Percentiles rank a stretch among this genome's conserved stretches.
These are phyloP conservation scores for Alviniconcha marisindica DNA, from an alignment of 1,140 invertebrate species.

Conservation along the genomic window DNA sequence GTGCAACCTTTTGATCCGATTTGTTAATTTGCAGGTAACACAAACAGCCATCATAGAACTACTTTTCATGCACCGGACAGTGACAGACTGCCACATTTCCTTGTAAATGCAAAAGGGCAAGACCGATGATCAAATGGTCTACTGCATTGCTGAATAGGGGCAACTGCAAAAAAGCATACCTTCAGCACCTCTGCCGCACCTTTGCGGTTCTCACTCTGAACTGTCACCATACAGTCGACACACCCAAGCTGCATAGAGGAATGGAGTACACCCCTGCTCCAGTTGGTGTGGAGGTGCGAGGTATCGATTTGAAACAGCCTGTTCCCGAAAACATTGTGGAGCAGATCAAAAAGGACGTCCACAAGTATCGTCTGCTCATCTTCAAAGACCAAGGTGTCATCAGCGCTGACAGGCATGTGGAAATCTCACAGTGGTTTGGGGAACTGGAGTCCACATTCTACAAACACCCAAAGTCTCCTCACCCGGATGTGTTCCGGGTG, in stretches of 20 bases:
- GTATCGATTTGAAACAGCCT: constrained; percentile 73
- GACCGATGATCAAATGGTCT: background rate
- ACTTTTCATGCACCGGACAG: too few species aligned
- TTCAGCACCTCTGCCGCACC: background rate
- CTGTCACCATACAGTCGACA: background rate
- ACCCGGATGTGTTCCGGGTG: constrained; percentile 78
- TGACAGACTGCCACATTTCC: background rate
- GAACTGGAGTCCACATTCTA: constrained; percentile 78
- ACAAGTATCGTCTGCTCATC: constrained; percentile 74
- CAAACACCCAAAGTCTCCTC: constrained; percentile 77
- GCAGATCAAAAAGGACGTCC: constrained; percentile 75
- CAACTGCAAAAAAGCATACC: background rate
- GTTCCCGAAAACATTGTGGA: constrained; percentile 74
- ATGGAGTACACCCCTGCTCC: constrained; percentile 34
- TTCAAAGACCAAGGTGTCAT: constrained; percentile 77
- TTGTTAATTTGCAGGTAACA: too few species aligned
- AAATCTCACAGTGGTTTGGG: constrained; percentile 78
- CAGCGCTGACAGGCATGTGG: constrained; percentile 76
- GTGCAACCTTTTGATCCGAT: background rate
- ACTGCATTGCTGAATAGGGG: background rate
- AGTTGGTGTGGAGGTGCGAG: constrained; percentile 56
- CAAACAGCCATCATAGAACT: too few species aligned
- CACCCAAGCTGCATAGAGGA: background rate
- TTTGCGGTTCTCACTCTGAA: background rate
- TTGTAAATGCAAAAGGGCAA: background rate